A percentile compares a stretch with the other conserved stretches of the same genome.
phyloP scores from a whole-genome alignment of 2,113 vertebrate genomes.

The Sturnira hondurensis region DNA sequence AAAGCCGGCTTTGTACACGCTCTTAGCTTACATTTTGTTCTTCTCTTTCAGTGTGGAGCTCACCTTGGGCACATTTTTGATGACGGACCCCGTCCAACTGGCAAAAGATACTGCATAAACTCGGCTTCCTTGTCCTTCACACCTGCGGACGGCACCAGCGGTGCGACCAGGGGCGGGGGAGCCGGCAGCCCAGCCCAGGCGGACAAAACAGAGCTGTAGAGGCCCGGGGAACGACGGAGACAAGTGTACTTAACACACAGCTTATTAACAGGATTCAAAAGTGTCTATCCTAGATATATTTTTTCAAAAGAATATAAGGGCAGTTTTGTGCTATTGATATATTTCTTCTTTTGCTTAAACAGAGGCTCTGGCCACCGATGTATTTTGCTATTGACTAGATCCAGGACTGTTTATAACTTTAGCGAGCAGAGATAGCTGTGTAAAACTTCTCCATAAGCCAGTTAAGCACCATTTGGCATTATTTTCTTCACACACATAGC shows the following conservation, averaged over 20 bases:
- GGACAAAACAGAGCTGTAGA: constrained; percentile 81
- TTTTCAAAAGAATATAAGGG: constrained; percentile 75
- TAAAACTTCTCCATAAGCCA: constrained; percentile 41
- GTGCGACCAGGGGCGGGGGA: constrained; percentile 6
- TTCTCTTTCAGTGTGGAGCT: constrained; percentile 93
- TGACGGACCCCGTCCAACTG: constrained; percentile 93
- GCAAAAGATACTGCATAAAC: constrained; percentile 97
- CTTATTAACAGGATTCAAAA: constrained; percentile 61
- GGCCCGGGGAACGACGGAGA: neutral
- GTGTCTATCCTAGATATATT: constrained; percentile 75
- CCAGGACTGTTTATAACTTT: constrained; percentile 49
- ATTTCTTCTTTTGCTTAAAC: constrained; percentile 68
- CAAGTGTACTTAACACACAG: constrained; percentile 63
- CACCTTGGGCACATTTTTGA: constrained; percentile 98
- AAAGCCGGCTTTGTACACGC: neutral
- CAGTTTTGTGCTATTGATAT: constrained; percentile 73
- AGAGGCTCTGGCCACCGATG: constrained; percentile 62
- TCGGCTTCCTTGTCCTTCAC: constrained; percentile 90
- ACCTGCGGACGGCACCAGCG: constrained; percentile 68
- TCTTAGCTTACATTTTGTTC: constrained; percentile 31
- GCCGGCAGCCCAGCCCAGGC: constrained; percentile 53
- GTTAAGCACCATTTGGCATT: neutral
- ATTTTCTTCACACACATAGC: neutral
- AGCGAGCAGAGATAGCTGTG: constrained; percentile 32
- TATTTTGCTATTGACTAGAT: constrained; percentile 70